A percentile compares a stretch with the other conserved stretches of the same genome.
These are phyloP conservation scores for Colossoma macropomum DNA, from an alignment of 2,113 vertebrate genomes.

Conservation along the genomic window DNA sequence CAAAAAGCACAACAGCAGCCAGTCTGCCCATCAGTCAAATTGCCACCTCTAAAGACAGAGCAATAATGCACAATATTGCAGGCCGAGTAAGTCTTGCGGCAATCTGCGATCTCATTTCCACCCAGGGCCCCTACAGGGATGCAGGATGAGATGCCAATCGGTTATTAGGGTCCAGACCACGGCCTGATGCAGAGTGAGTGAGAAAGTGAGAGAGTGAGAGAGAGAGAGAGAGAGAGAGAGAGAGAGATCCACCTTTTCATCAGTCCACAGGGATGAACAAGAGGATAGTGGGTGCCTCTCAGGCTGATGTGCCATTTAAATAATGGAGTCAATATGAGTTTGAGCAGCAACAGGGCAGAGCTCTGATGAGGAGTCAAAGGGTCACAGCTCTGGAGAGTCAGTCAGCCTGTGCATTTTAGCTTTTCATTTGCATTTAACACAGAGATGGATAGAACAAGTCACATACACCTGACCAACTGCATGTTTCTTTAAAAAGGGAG, in stretches of 20 bases:
- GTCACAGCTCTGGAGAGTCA: conserved; percentile 64
- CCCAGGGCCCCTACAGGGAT: conserved; percentile 30
- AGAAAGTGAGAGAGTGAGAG: not conserved
- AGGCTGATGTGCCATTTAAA: conserved; percentile 71
- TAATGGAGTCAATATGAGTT: conserved; percentile 74
- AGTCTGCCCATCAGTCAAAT: conserved; percentile 50
- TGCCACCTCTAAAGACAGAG: conserved; percentile 49
- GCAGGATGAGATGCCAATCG: conserved; percentile 26
- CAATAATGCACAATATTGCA: conserved; percentile 49
- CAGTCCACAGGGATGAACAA: not conserved
- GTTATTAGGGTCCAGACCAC: conserved; percentile 39
- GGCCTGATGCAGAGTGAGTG: not conserved
- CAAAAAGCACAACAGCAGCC: not conserved
- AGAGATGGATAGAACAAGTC: conserved; percentile 62
- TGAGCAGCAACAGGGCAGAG: conserved; percentile 70
- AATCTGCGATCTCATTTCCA: conserved; percentile 54
- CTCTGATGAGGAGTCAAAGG: conserved; percentile 71
- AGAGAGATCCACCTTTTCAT: conserved; percentile 21
- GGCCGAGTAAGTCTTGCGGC: conserved; percentile 39
- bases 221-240: not conserved
- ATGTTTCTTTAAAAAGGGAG: not conserved
- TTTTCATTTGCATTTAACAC: conserved; percentile 74
- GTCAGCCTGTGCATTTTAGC: conserved; percentile 2
- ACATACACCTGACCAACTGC: conserved; percentile 18
- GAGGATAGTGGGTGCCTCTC: conserved; percentile 49